These are phyloP conservation scores for Lytechinus variegatus DNA, from an alignment of 35 echinoderm and acorn worm species.

Conservation along the genomic window DNA sequence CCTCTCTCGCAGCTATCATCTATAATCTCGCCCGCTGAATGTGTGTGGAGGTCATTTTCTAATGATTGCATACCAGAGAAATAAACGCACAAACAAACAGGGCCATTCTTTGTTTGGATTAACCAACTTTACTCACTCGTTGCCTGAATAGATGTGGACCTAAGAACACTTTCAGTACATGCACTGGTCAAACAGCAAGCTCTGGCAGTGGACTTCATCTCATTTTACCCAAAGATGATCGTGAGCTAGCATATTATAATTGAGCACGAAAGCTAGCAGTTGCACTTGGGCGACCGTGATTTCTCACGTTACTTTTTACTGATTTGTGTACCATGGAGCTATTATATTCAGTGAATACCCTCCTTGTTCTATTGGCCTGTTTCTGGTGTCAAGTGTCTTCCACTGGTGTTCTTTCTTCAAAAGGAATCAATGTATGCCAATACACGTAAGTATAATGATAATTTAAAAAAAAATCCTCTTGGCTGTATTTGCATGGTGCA, in stretches of 20 bases:
- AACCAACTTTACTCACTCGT: neutral
- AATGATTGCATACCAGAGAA: neutral
- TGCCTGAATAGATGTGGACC: neutral
- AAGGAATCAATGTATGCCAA: neutral
- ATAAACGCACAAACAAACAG: conserved; percentile 12
- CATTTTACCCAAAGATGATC: neutral
- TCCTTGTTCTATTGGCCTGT: neutral
- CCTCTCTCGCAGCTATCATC: too few relatives aligned
- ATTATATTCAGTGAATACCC: neutral
- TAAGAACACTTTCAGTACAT: neutral
- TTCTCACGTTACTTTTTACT: neutral
- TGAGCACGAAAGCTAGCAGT: neutral
- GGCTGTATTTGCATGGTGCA: too few relatives aligned
- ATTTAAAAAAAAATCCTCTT: too few relatives aligned
- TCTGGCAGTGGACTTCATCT: neutral
- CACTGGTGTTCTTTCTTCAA: neutral
- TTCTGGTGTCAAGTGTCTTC: neutral
- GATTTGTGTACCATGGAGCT: neutral
- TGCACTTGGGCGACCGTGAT: neutral
- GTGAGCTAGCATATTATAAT: neutral
- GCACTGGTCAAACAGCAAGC: neutral
- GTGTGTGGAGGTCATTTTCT: neutral
- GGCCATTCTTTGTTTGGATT: conserved; percentile 10
- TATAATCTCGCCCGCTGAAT: neutral
- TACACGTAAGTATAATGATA: neutral